Conservation (phyloP, 2,888 invertebrate genomes). For the Athripsodes cinereus region DNA sequence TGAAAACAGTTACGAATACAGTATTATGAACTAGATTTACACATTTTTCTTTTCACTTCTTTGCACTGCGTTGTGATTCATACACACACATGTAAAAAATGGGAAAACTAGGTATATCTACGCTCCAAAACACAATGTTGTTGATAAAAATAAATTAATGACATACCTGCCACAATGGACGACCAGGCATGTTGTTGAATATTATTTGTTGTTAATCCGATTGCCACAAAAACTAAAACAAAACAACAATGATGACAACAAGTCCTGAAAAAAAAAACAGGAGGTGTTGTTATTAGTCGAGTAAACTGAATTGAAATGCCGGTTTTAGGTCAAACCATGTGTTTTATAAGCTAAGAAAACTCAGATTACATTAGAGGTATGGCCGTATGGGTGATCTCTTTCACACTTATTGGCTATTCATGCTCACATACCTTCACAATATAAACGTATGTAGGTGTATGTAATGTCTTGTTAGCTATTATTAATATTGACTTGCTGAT, state of each 20-base stretch:
- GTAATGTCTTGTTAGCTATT: too few species aligned
- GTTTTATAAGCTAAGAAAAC: conserved; percentile 42
- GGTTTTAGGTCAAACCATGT: conserved; percentile 45
- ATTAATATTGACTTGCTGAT: background rate
- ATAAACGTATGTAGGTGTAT: too few species aligned
- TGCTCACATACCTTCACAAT: conserved; percentile 3
- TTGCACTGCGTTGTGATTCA: too few species aligned
- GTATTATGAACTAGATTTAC: too few species aligned
- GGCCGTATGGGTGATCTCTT: background rate
- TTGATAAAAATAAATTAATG: background rate
- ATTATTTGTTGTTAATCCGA: background rate
- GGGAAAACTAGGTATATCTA: too few species aligned
- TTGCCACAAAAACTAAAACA: conserved; percentile 12
- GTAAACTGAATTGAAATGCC: conserved; percentile 41
- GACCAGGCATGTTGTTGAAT: conserved; percentile 60
- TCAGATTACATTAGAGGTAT: conserved; percentile 2
- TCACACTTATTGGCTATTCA: conserved; percentile 4
- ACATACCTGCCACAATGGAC: conserved; percentile 70
- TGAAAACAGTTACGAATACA: too few species aligned
- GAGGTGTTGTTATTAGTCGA: conserved; percentile 17
- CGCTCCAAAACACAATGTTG: background rate
- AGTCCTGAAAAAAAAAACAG: background rate
- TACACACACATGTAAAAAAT: background rate
- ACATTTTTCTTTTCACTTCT: background rate
- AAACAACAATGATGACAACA: conserved; percentile 3